These are phyloP conservation scores for Cichladusa arquata DNA, from an alignment of 2,113 vertebrate genomes.

Conservation along the genomic window DNA sequence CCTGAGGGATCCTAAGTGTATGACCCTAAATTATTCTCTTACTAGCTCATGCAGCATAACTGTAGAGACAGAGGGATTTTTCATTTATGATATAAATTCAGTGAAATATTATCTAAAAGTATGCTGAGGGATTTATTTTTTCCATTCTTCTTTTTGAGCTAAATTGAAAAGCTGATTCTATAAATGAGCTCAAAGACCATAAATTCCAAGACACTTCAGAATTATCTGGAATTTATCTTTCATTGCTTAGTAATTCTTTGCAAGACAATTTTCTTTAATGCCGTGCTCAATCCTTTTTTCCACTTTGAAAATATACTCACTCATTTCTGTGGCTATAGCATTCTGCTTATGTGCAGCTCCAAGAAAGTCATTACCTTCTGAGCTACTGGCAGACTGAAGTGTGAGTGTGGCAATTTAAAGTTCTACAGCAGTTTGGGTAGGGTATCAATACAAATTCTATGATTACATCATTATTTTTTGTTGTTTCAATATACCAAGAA, in stretches of 20 bases:
- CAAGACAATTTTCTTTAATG: neutral
- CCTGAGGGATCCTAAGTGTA: neutral
- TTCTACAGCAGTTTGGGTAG: neutral
- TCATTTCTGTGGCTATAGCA: accelerated
- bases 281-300: neutral
- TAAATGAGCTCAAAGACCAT: neutral
- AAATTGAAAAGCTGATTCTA: neutral
- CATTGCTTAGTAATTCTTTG: neutral
- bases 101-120: neutral
- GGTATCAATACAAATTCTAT: neutral
- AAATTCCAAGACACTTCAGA: neutral
- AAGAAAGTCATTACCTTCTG: neutral
- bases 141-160: neutral
- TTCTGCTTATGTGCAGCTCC: neutral
- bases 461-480: neutral
- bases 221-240: neutral
- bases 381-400: neutral
- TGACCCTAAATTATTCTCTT: neutral
- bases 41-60: neutral
- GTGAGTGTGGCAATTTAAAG: neutral
- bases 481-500: neutral
- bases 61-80: neutral
- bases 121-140: neutral
- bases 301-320: neutral
- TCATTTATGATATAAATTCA: neutral